Conservation (phyloP, 2,113 vertebrate genomes). For the Rhagologus leucostigma region DNA sequence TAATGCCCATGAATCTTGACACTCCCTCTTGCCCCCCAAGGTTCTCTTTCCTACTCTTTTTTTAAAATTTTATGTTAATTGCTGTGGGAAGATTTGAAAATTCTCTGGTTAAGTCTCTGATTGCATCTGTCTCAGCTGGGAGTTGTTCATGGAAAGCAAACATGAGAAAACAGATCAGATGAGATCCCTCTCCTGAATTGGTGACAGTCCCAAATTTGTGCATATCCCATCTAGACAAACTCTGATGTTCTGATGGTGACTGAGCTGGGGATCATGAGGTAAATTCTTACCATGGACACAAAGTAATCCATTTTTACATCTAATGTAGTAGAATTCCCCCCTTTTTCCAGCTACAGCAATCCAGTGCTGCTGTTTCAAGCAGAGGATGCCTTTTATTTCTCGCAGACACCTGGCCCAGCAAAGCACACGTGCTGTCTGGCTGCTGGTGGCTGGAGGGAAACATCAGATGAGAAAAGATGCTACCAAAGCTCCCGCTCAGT, state of each 20-base stretch:
- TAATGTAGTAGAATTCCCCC: not conserved
- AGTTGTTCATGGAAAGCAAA: not conserved
- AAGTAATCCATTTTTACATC: not conserved
- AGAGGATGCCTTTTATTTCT: not conserved
- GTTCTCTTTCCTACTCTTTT: not conserved
- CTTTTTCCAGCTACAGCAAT: not conserved
- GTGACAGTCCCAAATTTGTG: not conserved
- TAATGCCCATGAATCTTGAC: not conserved
- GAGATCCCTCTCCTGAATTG: not conserved
- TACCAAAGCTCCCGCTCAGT: not conserved
- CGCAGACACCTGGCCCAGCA: not conserved
- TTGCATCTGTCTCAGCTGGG: not conserved
- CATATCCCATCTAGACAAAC: not conserved
- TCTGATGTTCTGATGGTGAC: not conserved
- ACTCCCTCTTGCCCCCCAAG: not conserved
- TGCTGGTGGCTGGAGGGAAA: not conserved
- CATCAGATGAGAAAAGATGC: not conserved
- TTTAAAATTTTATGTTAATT: not conserved
- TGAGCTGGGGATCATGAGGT: not conserved
- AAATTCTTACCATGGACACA: not conserved
- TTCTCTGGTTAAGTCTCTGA: not conserved
- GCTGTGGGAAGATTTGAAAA: not conserved
- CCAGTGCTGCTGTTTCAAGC: not conserved
- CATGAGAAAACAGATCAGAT: not conserved
- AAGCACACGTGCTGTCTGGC: accelerated